A percentile compares a stretch with the other conserved stretches of the same genome.
These are phyloP conservation scores for Parapsyche elsis DNA, from an alignment of 1,140 invertebrate species.

Conservation along the genomic window DNA sequence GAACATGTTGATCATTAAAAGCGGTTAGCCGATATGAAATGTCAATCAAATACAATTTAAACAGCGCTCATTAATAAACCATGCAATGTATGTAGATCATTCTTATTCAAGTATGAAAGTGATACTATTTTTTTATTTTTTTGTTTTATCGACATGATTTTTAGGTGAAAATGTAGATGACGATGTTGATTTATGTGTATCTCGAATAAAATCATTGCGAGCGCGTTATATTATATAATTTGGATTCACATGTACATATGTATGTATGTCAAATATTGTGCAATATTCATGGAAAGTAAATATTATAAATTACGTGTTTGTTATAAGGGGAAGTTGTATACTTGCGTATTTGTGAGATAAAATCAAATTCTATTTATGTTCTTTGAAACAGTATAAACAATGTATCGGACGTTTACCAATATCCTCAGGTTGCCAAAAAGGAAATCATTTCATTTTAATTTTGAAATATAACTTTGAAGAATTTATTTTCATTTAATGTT, in stretches of 20 bases:
- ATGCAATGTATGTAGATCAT: too few relatives aligned
- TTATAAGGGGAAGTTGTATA: background rate
- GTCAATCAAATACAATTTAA: too few relatives aligned
- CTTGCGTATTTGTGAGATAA: background rate
- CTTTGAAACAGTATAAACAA: background rate
- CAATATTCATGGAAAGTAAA: constrained; percentile 7
- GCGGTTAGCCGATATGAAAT: too few relatives aligned
- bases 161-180: background rate
- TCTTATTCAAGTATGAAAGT: background rate
- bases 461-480: too few relatives aligned
- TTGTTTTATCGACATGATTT: background rate
- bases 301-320: background rate
- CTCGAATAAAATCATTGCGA: background rate
- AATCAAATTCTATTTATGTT: background rate
- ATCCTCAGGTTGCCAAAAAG: background rate
- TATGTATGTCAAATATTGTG: constrained; percentile 21
- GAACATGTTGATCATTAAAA: too few relatives aligned
- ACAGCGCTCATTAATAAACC: too few relatives aligned
- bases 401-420: constrained; percentile 1
- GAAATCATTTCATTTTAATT: background rate
- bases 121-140: background rate
- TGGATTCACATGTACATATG: background rate
- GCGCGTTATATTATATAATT: background rate
- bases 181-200: background rate
- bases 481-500: too few relatives aligned